Conservation (phyloP, 2,888 invertebrate species). For the Allolobophora icterica region DNA sequence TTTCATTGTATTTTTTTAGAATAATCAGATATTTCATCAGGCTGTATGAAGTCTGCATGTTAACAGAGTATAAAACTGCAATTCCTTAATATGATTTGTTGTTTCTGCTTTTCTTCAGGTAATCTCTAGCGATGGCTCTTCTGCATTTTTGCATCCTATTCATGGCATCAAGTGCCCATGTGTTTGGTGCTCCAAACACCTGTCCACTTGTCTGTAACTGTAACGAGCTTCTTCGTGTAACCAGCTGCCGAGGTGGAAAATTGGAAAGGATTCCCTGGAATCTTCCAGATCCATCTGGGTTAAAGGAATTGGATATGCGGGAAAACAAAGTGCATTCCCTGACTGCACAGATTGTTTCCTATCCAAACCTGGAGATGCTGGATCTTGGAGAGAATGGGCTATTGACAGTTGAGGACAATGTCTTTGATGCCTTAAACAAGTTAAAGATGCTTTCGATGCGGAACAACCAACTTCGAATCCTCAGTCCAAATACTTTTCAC, state of each 20-base stretch:
- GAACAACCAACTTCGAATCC: slow-evolving; percentile 35
- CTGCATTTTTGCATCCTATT: background rate
- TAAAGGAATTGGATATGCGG: slow-evolving; percentile 38
- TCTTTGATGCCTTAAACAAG: slow-evolving; percentile 32
- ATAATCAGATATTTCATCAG: background rate
- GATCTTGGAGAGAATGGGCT: slow-evolving; percentile 42
- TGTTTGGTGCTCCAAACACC: background rate
- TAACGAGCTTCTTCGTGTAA: slow-evolving; percentile 23
- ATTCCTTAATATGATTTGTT: background rate
- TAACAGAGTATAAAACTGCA: background rate
- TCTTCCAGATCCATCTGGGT: slow-evolving; percentile 38
- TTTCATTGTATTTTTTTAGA: background rate
- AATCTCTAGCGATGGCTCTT: background rate
- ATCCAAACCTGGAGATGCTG: slow-evolving; percentile 38
- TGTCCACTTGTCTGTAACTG: slow-evolving; percentile 38
- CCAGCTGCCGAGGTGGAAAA: slow-evolving; percentile 37
- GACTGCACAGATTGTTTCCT: slow-evolving; percentile 36
- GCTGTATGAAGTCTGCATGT: no score
- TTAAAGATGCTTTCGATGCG: slow-evolving; percentile 36
- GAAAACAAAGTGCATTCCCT: slow-evolving; percentile 39
- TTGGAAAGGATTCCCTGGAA: slow-evolving; percentile 40
- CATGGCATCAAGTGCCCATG: background rate
- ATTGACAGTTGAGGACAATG: slow-evolving; percentile 32
- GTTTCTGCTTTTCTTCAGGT: background rate
- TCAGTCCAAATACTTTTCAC: slow-evolving; percentile 30